A percentile compares a stretch with the other conserved stretches of the same genome.
Conservation (phyloP, 2,113 vertebrate species). For the Picathartes gymnocephalus region DNA sequence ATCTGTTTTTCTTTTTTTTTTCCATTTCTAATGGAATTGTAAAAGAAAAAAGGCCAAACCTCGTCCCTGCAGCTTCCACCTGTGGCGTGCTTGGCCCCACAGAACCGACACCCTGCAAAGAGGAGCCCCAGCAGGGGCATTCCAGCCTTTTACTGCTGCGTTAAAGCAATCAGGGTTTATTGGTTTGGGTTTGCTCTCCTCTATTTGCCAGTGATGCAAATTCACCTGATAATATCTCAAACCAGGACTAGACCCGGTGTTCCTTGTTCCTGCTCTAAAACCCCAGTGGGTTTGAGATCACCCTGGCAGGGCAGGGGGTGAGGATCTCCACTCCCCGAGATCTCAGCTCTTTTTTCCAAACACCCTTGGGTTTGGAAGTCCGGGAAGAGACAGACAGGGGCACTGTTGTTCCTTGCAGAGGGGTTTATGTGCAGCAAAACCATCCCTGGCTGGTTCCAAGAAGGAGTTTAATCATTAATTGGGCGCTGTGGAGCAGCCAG, state of each 20-base stretch:
- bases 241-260: accelerated
- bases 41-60: not conserved
- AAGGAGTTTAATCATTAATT: not conserved
- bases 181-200: not conserved
- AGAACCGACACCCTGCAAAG: not conserved
- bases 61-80: accelerated
- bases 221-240: not conserved
- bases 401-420: not conserved
- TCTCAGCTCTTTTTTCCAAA: not conserved
- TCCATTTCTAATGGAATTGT: not conserved
- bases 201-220: not conserved
- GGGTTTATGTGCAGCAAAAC: accelerated
- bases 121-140: accelerated
- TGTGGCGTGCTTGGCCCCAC: not conserved
- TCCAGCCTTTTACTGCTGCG: not conserved
- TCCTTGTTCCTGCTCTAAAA: not conserved
- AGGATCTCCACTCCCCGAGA: accelerated
- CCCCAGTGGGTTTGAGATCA: accelerated
- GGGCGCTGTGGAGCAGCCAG: not conserved
- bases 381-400: not conserved
- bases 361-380: not conserved
- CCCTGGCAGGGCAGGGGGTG: not conserved
- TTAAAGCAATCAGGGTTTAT: accelerated
- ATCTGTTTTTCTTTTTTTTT: not conserved
- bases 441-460: not conserved